Base-by-base conservation (phyloP, 2,113 vertebrate species). In the Tiliqua scincoides region DNA sequence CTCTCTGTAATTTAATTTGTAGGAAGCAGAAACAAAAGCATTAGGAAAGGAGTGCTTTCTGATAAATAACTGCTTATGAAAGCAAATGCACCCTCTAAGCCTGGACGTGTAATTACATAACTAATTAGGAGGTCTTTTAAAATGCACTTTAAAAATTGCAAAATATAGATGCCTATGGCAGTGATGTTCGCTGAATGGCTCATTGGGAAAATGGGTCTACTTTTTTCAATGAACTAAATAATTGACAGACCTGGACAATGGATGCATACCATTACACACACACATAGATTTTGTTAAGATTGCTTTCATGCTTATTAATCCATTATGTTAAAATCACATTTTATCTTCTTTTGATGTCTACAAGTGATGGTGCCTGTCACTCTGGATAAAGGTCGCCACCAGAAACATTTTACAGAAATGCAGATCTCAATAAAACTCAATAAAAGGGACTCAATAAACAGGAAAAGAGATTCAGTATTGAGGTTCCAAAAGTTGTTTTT, bases 31-130 rank as follows among this genome's bases (percentile, higher is more conserved):
- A 93, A 92, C 79, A 93, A 95, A 94, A 91, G 86, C 92, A 93
- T 94, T 91, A 92, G 91, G 91, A 95, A 74, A 94, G 94, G 91
- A 94, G 92, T 37, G 87, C 87, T 93, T 96, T 93, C 93, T 95
- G 93, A 95, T 95, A 95, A 95, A 96, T 94, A 85, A 96, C 95
- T 95, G 93, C 10, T 90, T 90, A 94, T 61, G 91, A 93, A 93
- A 85, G 93, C 92, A 96, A 96, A 95, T 91, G 85, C 79, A 90
- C 88, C 86, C 91, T 71, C 68, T 77, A 94, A 89, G 83, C 87
- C 88, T 94, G 92, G 95, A 89, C 86, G 62, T 79, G 91, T 91
- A 94, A 95, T 96, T 95, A 95, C 87, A 94, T 90, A 91, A 92
- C 92, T 93, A 95, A 94, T 95, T 92, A 94, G 89, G 78, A 82